Evolutionary conservation across 2,113 vertebrate genomes (phyloP).

Genomic region (Osmerus eperlanus): DNA sequence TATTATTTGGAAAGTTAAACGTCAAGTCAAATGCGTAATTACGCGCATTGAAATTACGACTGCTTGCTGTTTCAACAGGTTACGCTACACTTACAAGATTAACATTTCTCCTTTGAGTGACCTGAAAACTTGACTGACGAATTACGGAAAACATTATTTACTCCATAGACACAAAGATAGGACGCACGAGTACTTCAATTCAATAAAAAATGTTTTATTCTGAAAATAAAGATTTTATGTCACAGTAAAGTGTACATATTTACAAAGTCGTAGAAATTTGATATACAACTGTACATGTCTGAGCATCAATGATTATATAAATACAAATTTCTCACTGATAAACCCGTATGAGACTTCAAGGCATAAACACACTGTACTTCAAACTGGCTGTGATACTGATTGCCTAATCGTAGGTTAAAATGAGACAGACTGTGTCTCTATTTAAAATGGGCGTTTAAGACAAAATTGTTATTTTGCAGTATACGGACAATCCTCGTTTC

Average conservation of each 20-base stretch:
- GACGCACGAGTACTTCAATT: conserved; percentile 64
- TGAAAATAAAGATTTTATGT: conserved; percentile 98
- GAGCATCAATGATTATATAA: conserved; percentile 97
- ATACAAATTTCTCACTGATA: conserved; percentile 82
- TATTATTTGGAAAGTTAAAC: too few species aligned
- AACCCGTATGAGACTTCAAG: conserved; percentile 86
- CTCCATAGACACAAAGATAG: not conserved
- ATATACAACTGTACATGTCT: conserved; percentile 97
- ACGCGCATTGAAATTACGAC: too few species aligned
- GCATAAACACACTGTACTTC: conserved; percentile 83
- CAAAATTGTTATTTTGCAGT: conserved; percentile 48
- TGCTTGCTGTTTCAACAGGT: too few species aligned
- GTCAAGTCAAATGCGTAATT: too few species aligned
- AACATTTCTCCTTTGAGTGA: too few species aligned
- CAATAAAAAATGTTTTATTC: conserved; percentile 95
- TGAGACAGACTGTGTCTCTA: conserved; percentile 18
- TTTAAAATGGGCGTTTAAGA: conserved; percentile 46
- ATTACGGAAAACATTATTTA: too few species aligned
- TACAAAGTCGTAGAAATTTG: conserved; percentile 94
- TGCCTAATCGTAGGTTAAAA: conserved; percentile 13
- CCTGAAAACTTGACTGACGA: too few species aligned
- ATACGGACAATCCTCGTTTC: conserved; percentile 4
- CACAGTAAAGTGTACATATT: conserved; percentile 86
- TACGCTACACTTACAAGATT: too few species aligned
- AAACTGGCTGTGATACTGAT: conserved; percentile 65